These are phyloP conservation scores for Scolopax mira DNA, from an alignment of 2,113 vertebrate species.

Conservation along the genomic window DNA sequence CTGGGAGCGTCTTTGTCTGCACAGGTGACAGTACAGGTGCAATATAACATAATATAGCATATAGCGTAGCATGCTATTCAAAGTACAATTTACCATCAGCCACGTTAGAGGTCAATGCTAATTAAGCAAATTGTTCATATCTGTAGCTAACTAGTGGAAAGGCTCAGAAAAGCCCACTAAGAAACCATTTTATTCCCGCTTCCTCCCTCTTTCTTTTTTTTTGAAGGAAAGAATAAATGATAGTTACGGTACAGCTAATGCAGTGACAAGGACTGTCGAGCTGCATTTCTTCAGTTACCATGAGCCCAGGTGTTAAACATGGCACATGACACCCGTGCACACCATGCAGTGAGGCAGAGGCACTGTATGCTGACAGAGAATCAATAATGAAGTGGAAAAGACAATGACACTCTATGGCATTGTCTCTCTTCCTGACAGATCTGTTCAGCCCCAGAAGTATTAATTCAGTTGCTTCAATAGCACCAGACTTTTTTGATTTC, in stretches of 20 bases:
- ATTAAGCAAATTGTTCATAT: background rate
- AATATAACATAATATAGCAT: background rate
- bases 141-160: background rate
- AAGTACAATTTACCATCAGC: background rate
- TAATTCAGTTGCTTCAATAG: constrained; percentile 18
- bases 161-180: background rate
- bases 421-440: constrained; percentile 44
- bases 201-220: background rate
- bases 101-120: background rate
- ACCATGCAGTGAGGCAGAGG: constrained; percentile 11
- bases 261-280: constrained; percentile 40
- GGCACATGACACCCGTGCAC: constrained; percentile 18
- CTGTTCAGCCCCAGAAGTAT: constrained; percentile 39
- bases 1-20: background rate
- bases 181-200: background rate
- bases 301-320: constrained; percentile 63
- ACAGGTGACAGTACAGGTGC: background rate
- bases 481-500: constrained; percentile 22
- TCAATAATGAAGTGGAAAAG: constrained; percentile 66
- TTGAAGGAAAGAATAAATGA: background rate
- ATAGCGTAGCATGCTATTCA: background rate
- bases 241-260: background rate
- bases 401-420: constrained; percentile 48
- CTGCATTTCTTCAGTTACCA: constrained; percentile 41
- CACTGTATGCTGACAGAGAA: constrained; percentile 40